Percentiles rank a stretch among this genome's conserved stretches.
phyloP scores from a whole-genome alignment of 2,888 invertebrate species.

The Zygothrica quintamaculata region DNA sequence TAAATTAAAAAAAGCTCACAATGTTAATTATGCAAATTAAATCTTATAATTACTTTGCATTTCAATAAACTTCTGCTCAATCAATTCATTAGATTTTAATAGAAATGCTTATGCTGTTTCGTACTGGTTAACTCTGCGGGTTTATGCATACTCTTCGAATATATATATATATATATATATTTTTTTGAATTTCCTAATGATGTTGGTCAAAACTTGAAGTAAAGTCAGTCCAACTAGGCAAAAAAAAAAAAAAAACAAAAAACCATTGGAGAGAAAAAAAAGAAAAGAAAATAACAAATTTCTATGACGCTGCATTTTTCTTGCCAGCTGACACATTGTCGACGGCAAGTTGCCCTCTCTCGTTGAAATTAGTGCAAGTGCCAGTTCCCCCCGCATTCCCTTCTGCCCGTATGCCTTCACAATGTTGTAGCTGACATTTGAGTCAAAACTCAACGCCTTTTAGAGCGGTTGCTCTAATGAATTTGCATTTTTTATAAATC shows the following conservation, averaged over 20 bases:
- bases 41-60: too few species aligned
- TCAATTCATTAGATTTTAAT: too few species aligned
- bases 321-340: slow-evolving; percentile 48
- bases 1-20: too few species aligned
- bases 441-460: slow-evolving; percentile 52
- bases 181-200: slow-evolving; percentile 74
- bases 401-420: too few species aligned
- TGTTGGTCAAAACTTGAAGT: slow-evolving; percentile 45
- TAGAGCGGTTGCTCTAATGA: slow-evolving; percentile 68
- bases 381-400: too few species aligned
- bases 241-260: not conserved
- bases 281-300: slow-evolving; percentile 25
- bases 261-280: not conserved
- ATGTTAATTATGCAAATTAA: not conserved
- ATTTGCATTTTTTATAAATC: slow-evolving; percentile 79
- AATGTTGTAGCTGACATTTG: slow-evolving; percentile 31
- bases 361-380: slow-evolving; percentile 37
- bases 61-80: too few species aligned
- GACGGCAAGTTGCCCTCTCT: slow-evolving; percentile 34
- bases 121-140: too few species aligned
- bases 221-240: slow-evolving; percentile 19
- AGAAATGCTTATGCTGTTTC: too few species aligned
- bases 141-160: too few species aligned
- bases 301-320: slow-evolving; percentile 64
- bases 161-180: too few species aligned